Conservation (phyloP, 2,797 vertebrate species). For the Arrhamphus sclerolepis region DNA sequence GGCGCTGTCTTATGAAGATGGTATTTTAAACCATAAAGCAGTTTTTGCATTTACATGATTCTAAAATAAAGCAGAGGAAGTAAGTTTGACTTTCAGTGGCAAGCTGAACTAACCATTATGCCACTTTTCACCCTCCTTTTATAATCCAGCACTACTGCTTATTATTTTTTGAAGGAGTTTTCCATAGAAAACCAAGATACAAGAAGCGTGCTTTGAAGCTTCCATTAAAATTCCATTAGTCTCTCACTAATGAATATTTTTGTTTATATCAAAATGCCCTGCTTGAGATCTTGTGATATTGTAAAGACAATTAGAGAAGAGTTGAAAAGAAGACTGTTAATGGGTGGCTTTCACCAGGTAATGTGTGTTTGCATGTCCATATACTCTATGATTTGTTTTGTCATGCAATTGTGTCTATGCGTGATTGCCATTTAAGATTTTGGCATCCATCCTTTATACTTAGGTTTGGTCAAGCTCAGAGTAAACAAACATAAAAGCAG, state of each 20-base stretch:
- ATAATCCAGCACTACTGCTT: slow-evolving; percentile 57
- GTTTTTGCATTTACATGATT: slow-evolving; percentile 48
- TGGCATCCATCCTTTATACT: slow-evolving; percentile 55
- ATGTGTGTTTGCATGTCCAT: slow-evolving; percentile 22
- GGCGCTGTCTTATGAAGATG: slow-evolving; percentile 34
- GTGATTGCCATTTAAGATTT: slow-evolving; percentile 49
- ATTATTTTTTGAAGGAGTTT: slow-evolving; percentile 62
- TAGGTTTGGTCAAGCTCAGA: slow-evolving; percentile 47
- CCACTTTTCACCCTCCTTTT: slow-evolving; percentile 34
- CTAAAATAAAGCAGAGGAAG: slow-evolving; percentile 57
- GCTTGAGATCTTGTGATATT: slow-evolving; percentile 59
- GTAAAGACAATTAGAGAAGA: slow-evolving; percentile 58
- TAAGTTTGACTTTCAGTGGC: slow-evolving; percentile 53
- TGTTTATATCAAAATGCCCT: slow-evolving; percentile 66
- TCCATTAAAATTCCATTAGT: slow-evolving; percentile 87
- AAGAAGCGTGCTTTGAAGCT: slow-evolving; percentile 74
- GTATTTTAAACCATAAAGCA: slow-evolving; percentile 56
- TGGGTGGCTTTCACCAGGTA: slow-evolving; percentile 63
- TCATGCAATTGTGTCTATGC: slow-evolving; percentile 31
- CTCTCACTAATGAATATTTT: slow-evolving; percentile 73
- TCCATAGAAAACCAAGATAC: slow-evolving; percentile 63
- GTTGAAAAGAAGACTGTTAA: slow-evolving; percentile 70
- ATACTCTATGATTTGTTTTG: slow-evolving; percentile 14
- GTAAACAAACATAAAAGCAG: slow-evolving; percentile 53
- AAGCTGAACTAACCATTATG: slow-evolving; percentile 51